Evolutionary conservation across 1,140 invertebrate genomes (phyloP), one percentile per base, ranked within the genome.

Genomic region (Hestina assimilis): DNA sequence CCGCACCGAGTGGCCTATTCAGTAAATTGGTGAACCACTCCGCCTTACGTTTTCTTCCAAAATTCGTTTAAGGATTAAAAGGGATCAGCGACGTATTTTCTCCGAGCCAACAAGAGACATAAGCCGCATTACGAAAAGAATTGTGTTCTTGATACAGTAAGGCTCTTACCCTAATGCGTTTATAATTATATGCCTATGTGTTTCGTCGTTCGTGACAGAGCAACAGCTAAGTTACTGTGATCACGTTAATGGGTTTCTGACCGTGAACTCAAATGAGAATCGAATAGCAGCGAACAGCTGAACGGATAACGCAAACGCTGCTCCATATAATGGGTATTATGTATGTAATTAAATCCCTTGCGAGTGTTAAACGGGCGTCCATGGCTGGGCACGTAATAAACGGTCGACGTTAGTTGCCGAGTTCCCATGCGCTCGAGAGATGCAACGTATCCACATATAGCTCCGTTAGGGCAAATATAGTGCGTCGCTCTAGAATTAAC

Each of bases 381-480:
- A 62, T 42, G 60, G 64, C 43, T 66, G 58, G 50, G 53, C 64
- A 43, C 62, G 66, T 60, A 66, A 69, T 72, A 71, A 72, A 68
- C 67, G 67, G 59, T 51, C 35, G 54, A 38, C 43, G 55, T 47
- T 48, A 53, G 50, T 60, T 57, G 52, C 59, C 52, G 67, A 52
- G 72, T 86, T 86, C 83, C 77, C 80, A 83, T 77, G 72, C 70
- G 55, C 66, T 66, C 63, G 63, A 67, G 69, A 77, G 79, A 82
- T 76, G 72, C 57, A 69, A 50, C 61, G 52, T 28, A 47, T 41
- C 59, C 45, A 62, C 63, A 73, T 77, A 77, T 67, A 76, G 75
- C 64, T 68, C 83, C 80, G 83, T 85, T 87, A 87, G 62, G 53
- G 65, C 75, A 81, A 80, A 75, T 74, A 80, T 73, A 83, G 77